Evolutionary conservation across 1,140 invertebrate genomes (phyloP).

Genomic region (Bombus waltoni): DNA sequence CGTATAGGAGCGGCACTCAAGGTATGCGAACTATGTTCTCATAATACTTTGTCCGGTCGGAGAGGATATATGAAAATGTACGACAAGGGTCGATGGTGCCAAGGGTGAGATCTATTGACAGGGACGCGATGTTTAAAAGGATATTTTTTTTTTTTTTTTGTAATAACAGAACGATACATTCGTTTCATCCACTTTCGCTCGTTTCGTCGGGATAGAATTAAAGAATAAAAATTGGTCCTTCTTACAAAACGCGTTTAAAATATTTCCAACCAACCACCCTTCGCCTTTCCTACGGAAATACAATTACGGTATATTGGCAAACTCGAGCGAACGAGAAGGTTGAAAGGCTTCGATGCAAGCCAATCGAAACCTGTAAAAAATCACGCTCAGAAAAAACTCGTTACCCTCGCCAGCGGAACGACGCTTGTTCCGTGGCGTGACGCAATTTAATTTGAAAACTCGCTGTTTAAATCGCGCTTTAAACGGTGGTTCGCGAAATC

Average conservation of each 20-base stretch:
- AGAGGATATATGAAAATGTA: slow-evolving; percentile 58
- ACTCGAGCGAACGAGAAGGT: slow-evolving; percentile 36
- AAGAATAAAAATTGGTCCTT: background rate
- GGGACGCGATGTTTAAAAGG: background rate
- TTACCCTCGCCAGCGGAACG: slow-evolving; percentile 14
- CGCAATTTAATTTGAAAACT: slow-evolving; percentile 44
- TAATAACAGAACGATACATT: too few species aligned
- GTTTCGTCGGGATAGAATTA: background rate
- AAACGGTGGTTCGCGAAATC: background rate
- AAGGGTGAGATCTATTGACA: slow-evolving; percentile 27
- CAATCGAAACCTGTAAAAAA: slow-evolving; percentile 68
- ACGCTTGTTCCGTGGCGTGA: slow-evolving; percentile 9
- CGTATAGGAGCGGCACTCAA: slow-evolving; percentile 66
- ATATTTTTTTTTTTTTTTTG: background rate
- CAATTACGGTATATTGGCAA: slow-evolving; percentile 26
- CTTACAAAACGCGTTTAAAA: background rate
- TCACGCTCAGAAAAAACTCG: slow-evolving; percentile 44
- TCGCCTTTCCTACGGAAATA: background rate
- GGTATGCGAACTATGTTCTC: slow-evolving; percentile 81
- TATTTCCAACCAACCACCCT: background rate
- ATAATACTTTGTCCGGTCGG: slow-evolving; percentile 79
- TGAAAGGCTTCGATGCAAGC: slow-evolving; percentile 59
- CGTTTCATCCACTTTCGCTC: background rate
- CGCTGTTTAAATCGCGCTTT: background rate
- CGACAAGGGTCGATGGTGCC: slow-evolving; percentile 43